A percentile compares a stretch with the other conserved stretches of the same genome.
Conservation (phyloP, 2,888 invertebrate species). For the Hymenopus coronatus region DNA sequence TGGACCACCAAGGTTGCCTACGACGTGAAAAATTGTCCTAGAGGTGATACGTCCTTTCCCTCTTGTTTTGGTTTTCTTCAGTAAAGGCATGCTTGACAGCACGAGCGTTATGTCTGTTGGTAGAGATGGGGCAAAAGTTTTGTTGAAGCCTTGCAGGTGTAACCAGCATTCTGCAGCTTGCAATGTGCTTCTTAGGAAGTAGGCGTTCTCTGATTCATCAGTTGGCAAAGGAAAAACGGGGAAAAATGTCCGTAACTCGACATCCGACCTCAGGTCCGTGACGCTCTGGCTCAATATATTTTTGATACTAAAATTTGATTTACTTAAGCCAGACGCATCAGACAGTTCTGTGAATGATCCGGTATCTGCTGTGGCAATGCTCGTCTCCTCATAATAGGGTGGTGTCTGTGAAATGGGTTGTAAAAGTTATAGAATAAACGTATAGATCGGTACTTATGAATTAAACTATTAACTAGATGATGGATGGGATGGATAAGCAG, state of each 20-base stretch:
- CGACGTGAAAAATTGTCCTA: conserved; percentile 41
- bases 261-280: no score
- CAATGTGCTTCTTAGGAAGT: conserved; percentile 39
- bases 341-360: no score
- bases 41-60: not conserved
- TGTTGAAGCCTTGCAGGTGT: conserved; percentile 37
- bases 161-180: conserved; percentile 47
- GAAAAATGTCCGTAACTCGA: not conserved
- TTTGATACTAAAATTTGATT: no score
- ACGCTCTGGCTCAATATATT: no score
- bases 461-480: no score
- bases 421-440: no score
- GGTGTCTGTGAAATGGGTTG: no score
- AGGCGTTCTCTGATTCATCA: conserved; percentile 36
- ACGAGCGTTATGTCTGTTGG: conserved; percentile 8
- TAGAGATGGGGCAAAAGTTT: conserved; percentile 11
- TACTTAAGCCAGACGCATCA: no score
- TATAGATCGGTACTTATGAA: no score
- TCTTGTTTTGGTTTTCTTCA: not conserved
- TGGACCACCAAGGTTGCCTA: conserved; percentile 41
- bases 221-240: conserved; percentile 40
- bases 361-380: no score
- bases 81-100: not conserved
- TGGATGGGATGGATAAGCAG: no score
- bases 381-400: no score